Conservation (phyloP, 92 coral and sea anemone genomes). For the Plumapathes pennacea region DNA sequence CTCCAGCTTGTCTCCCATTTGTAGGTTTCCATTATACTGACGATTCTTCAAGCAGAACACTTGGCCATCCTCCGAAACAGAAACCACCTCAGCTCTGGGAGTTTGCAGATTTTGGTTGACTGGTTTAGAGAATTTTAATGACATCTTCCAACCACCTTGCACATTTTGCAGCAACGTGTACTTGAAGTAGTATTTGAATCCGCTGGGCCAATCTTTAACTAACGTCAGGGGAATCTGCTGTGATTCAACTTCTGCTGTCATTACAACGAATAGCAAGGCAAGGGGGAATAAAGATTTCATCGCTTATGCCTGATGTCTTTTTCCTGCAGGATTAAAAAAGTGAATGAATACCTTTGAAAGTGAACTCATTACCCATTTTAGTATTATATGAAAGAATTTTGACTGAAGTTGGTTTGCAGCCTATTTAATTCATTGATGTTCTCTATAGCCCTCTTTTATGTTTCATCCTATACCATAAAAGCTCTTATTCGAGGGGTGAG, state of each 20-base stretch:
- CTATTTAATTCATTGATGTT: too few relatives aligned
- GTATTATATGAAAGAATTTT: too few relatives aligned
- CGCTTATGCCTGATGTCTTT: too few relatives aligned
- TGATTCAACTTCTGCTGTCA: neutral
- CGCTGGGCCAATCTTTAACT: slow-evolving; percentile 15
- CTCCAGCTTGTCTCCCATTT: slow-evolving; percentile 11
- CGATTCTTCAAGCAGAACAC: slow-evolving; percentile 34
- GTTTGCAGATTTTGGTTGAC: slow-evolving; percentile 9
- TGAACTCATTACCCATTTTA: too few relatives aligned
- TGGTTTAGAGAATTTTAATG: slow-evolving; percentile 32
- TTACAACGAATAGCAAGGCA: too few relatives aligned
- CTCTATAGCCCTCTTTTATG: too few relatives aligned
- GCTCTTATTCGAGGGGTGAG: too few relatives aligned
- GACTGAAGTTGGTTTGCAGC: too few relatives aligned
- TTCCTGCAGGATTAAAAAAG: too few relatives aligned
- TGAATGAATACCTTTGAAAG: too few relatives aligned
- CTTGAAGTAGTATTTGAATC: slow-evolving; percentile 31
- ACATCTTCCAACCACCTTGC: slow-evolving; percentile 53
- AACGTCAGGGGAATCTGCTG: neutral
- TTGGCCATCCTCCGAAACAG: slow-evolving; percentile 1
- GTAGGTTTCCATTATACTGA: slow-evolving; percentile 36
- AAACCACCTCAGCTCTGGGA: slow-evolving; percentile 10
- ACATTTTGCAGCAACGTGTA: slow-evolving; percentile 10
- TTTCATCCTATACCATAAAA: too few relatives aligned
- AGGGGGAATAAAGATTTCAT: too few relatives aligned